Base-by-base conservation (phyloP, 2,888 invertebrate species). In the Drosophila setosimentum region DNA sequence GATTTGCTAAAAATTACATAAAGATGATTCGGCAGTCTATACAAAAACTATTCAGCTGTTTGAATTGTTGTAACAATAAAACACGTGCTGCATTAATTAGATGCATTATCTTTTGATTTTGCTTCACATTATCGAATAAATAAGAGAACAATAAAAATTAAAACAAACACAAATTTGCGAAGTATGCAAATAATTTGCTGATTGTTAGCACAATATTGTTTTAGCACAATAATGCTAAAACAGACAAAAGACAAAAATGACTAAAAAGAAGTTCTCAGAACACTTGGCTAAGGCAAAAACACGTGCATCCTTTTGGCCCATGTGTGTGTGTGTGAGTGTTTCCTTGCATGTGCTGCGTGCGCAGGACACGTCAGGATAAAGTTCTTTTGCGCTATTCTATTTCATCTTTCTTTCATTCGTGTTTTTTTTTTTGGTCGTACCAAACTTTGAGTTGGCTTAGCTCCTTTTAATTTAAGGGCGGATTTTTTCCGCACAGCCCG, bases 281-380 rank as follows among this genome's bases (percentile, higher is more conserved):
- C 70, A 70, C 49, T 64, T 48, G 49, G 50, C 16, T 18, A 27
- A 63, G 70, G 70, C 90, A 89, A 42, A 70, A 82, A 73, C 90
- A 87, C 89, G 91, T 89, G 85, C 67, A 87, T 72, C 73, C 68
- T 73, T 73, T 49, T 37, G 58, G 24, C 21, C 7, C 21, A n/a
- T 62, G 35, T 50, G 4, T 58, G 50, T 53, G 35, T 53, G 29
- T 61, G 16, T 50, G 16, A 55, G 29, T 59, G 37, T 68, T 59
- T 73, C 66, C 64, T 61, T 65, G 67, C 65, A 58, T 80, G 68
- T 65, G 59, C 70, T 68, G 67, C 75, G 70, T 82, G 89, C 88
- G 89, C 88, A 85, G 90, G 90, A 89, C 90, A 85, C 89, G 84
- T 89, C 89, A 85, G 74, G 70, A 72, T 58, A 83, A 71, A 72